Evolutionary conservation across 2,888 invertebrate genomes (phyloP), one percentile per base, ranked within the genome.

Genomic region (Catotricha subobsoleta): DNA sequence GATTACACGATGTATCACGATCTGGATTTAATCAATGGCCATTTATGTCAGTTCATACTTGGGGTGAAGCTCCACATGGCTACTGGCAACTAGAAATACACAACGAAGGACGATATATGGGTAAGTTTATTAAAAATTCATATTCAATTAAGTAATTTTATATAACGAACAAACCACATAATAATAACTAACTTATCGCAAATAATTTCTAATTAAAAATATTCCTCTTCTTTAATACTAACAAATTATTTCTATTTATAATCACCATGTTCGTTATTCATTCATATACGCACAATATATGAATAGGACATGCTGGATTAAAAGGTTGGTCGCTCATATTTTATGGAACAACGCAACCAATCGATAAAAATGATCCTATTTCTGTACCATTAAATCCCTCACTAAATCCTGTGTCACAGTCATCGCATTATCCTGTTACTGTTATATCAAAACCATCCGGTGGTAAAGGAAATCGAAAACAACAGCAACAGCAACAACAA

Each of bases 31-130:
- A 76, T 58, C 81, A 88, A 52, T 98, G 98, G 98, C 97, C 97
- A 42, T 98, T 98, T 67, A 97, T 98, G 97, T 92, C 94, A 36
- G 94, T 87, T 45, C 97, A 98, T 64, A 88, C 82, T 58, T 98
- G 98, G 98, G 97, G 97, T 16, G 98, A 98, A 61, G 74, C 76
- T 23, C 91, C 95, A 1, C 74, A 83, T 48, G 98, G 98, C 33
- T 72, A 75, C 47, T 98, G 98, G 98, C 80, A 80, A 53, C 69
- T 98, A 45, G 91, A 94, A 64, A 86, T 98, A 45, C 90, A 91
- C 61, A 94, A 94, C 61, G 88, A 90, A 64, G 94, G 91, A 48
- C 72, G 80, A 55, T 80, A 78, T 55, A 72, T 82, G 68, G 88
- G 88, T 90, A 64, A 53, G 59, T 55, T 28, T 13, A 5, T 16